A percentile compares a stretch with the other conserved stretches of the same genome.
Evolutionary conservation across 2,888 invertebrate species (phyloP).

Genomic region (Sarcophaga subvicina): DNA sequence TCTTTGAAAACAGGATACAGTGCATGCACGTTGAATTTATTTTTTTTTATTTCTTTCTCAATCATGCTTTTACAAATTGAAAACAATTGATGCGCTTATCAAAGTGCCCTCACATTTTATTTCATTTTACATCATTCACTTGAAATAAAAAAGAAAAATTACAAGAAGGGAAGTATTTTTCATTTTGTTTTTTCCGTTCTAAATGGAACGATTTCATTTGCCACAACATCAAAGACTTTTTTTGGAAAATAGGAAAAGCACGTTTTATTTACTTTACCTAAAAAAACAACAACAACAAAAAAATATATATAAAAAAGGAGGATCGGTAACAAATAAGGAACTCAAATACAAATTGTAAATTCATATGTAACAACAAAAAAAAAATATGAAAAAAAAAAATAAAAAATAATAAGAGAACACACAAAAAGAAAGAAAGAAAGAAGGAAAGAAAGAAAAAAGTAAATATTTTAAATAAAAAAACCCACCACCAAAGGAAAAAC

Average conservation of each 20-base stretch:
- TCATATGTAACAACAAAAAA: constrained; percentile 29
- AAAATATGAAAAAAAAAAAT: neutral
- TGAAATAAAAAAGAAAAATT: constrained; percentile 16
- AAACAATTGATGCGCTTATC: constrained; percentile 10
- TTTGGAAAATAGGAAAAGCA: constrained; percentile 3
- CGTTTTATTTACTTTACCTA: constrained; percentile 62
- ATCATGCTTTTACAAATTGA: neutral
- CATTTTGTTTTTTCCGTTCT: neutral
- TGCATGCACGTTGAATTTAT: no score
- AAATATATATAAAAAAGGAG: constrained; percentile 16
- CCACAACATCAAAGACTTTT: constrained; percentile 42
- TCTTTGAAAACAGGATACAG: no score
- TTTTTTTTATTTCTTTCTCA: constrained; percentile 6
- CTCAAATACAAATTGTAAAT: constrained; percentile 36
- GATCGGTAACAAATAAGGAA: constrained; percentile 24
- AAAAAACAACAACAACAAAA: neutral
- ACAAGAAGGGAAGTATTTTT: constrained; percentile 20
- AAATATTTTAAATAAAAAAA: no score
- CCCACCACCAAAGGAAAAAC: constrained; percentile 38
- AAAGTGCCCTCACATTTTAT: constrained; percentile 27
- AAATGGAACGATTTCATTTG: neutral
- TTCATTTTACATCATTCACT: neutral
- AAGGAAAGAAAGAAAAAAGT: constrained; percentile 25
- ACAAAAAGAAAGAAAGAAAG: constrained; percentile 13
- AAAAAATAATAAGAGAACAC: neutral